phyloP scores from a whole-genome alignment of 1,140 invertebrate species.

The Philaenus spumarius region DNA sequence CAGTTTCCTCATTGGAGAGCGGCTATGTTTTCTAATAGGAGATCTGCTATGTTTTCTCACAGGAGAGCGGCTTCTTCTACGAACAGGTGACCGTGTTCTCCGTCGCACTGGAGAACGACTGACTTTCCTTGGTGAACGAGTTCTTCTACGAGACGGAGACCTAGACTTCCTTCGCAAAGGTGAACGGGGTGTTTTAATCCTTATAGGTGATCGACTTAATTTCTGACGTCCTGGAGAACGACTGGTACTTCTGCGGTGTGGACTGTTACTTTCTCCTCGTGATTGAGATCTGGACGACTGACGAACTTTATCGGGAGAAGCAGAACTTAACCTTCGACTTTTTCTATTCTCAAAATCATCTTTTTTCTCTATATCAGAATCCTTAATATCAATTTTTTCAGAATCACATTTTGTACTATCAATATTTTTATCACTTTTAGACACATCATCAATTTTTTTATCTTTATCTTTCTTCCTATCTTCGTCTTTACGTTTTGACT shows the following conservation, averaged over 20 bases:
- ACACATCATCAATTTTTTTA: constrained; percentile 39
- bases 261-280: constrained; percentile 17
- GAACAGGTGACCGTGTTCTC: constrained; percentile 19
- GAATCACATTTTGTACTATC: constrained; percentile 21
- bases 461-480: constrained; percentile 31
- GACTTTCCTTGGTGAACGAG: constrained; percentile 17
- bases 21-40: constrained; percentile 10
- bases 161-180: constrained; percentile 3
- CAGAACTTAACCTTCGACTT: neutral
- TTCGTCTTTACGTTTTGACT: constrained; percentile 40
- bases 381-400: constrained; percentile 34
- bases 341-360: constrained; percentile 11
- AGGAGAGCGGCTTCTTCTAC: constrained; percentile 24
- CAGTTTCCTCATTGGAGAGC: constrained; percentile 16
- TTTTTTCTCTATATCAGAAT: constrained; percentile 34
- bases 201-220: constrained; percentile 7
- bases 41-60: constrained; percentile 21
- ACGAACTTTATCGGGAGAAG: constrained; percentile 10
- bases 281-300: constrained; percentile 12
- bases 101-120: constrained; percentile 24
- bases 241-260: constrained; percentile 12
- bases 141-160: constrained; percentile 22
- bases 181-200: no score
- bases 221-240: neutral
- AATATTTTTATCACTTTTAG: constrained; percentile 30